phyloP scores from a whole-genome alignment of 2,797 vertebrate genomes.

The Setipinna tenuifilis region DNA sequence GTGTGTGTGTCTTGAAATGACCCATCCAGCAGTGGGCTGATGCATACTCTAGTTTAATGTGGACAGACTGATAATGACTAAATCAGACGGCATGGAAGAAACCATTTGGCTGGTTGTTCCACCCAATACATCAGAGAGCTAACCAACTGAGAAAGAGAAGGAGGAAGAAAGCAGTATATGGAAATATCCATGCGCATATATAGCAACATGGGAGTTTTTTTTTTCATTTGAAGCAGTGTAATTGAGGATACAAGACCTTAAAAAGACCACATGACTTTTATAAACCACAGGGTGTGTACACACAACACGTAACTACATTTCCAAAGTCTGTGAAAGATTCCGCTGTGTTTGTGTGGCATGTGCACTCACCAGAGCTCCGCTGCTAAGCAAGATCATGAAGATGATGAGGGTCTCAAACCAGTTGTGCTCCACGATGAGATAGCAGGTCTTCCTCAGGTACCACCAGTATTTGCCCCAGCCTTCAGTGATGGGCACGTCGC shows the following conservation, averaged over 20 bases:
- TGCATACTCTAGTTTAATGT: constrained; percentile 5
- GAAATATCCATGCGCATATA: too few relatives aligned
- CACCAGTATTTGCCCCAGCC: constrained; percentile 95
- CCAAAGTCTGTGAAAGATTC: too few relatives aligned
- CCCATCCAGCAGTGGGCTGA: neutral
- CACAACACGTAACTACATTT: too few relatives aligned
- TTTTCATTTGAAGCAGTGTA: neutral
- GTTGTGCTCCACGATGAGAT: constrained; percentile 97
- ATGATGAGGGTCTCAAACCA: constrained; percentile 99
- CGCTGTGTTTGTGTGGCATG: too few relatives aligned
- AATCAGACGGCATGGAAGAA: constrained; percentile 3
- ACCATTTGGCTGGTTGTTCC: neutral
- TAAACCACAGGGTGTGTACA: neutral
- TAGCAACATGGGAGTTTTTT: neutral
- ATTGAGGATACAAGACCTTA: neutral
- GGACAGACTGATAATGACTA: constrained; percentile 20
- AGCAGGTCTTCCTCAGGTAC: constrained; percentile 96
- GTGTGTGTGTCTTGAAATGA: neutral
- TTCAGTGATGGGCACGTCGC: constrained; percentile 87
- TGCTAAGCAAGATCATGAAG: constrained; percentile 99
- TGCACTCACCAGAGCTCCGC: constrained; percentile 90
- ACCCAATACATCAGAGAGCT: constrained; percentile 17
- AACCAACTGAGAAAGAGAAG: neutral
- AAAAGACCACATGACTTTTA: neutral
- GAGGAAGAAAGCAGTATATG: neutral